Conservation (phyloP, 2,113 vertebrate genomes). For the Anguilla japonica region DNA sequence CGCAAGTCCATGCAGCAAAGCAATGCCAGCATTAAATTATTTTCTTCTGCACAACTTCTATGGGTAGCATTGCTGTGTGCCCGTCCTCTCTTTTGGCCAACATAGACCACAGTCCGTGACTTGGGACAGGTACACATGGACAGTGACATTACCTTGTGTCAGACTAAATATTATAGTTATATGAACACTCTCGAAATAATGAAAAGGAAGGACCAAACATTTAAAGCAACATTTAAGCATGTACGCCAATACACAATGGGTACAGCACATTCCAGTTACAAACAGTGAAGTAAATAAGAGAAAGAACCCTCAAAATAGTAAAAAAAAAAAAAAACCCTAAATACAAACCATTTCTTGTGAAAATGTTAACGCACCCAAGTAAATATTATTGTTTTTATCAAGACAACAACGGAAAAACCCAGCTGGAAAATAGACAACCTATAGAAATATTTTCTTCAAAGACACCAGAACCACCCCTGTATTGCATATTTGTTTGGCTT, state of each 20-base stretch:
- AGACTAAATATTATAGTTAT: slow-evolving; percentile 54
- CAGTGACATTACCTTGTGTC: slow-evolving; percentile 27
- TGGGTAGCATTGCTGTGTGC: slow-evolving; percentile 32
- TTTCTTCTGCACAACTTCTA: slow-evolving; percentile 60
- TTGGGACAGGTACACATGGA: slow-evolving; percentile 29
- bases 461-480: neutral
- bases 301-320: neutral
- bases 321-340: neutral
- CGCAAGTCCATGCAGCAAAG: slow-evolving; percentile 55
- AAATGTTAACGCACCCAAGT: neutral
- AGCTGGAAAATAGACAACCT: neutral
- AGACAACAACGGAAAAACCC: neutral
- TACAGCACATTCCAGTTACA: neutral
- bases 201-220: neutral
- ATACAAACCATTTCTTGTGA: neutral
- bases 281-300: neutral
- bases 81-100: slow-evolving; percentile 24
- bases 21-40: slow-evolving; percentile 51
- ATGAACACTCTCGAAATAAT: neutral
- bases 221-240: slow-evolving; percentile 24
- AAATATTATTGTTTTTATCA: neutral
- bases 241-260: neutral
- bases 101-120: slow-evolving; percentile 20
- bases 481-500: neutral
- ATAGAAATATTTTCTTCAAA: neutral